Percentiles rank a stretch among this genome's conserved stretches.
Conservation (phyloP, 2,888 invertebrate species). For the Lasioglossum zephyrum region DNA sequence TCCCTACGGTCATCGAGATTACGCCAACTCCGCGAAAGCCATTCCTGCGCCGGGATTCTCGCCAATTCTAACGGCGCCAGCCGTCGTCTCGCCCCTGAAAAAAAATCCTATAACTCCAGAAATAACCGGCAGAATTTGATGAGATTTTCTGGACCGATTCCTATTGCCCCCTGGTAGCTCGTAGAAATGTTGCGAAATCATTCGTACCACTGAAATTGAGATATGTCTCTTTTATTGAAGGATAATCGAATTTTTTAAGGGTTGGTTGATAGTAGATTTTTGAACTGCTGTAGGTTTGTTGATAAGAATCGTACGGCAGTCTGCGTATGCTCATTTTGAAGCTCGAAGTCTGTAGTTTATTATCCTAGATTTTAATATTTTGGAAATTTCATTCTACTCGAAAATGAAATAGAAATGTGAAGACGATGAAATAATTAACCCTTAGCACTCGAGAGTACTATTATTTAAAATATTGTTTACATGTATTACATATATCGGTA, state of each 20-base stretch:
- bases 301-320: no score
- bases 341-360: no score
- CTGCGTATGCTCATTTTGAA: no score
- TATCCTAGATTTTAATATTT: no score
- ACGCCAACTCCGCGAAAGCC: conserved; percentile 17
- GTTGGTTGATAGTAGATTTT: neutral
- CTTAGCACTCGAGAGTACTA: no score
- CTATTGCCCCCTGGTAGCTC: neutral
- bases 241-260: neutral
- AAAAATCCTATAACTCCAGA: neutral
- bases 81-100: conserved; percentile 26
- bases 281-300: neutral
- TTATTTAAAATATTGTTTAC: no score
- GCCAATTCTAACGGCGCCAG: conserved; percentile 53
- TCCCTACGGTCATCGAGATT: conserved; percentile 27
- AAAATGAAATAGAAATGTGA: no score
- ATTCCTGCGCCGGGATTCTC: conserved; percentile 29
- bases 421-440: neutral
- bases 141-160: neutral
- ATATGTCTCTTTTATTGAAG: neutral
- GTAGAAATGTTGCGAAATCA: neutral
- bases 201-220: neutral
- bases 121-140: neutral
- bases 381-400: no score
- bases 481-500: no score